phyloP scores from a whole-genome alignment of 2,797 vertebrate species.

The Balearica regulorum region DNA sequence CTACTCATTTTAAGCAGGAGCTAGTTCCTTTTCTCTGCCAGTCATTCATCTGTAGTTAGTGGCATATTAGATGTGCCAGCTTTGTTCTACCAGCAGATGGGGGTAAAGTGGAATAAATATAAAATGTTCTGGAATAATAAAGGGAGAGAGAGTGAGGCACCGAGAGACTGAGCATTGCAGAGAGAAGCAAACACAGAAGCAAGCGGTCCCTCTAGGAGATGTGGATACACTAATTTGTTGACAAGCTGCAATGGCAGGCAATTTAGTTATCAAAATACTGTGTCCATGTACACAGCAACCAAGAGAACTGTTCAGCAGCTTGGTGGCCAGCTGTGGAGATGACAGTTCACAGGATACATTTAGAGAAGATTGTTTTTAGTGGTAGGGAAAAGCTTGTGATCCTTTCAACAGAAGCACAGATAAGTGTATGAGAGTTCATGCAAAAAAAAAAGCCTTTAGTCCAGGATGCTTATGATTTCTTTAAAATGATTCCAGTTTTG shows the following conservation, averaged over 20 bases:
- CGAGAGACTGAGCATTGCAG: neutral
- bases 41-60: neutral
- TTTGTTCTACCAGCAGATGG: conserved; percentile 37
- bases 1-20: neutral
- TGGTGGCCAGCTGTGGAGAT: neutral
- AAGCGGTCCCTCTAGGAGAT: neutral
- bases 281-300: neutral
- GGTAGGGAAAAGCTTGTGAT: neutral
- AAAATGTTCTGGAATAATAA: neutral
- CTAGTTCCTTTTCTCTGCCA: neutral
- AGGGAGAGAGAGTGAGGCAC: neutral
- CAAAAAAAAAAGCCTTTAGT: neutral
- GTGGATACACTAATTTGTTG: neutral
- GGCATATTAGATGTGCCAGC: neutral
- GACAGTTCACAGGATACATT: neutral
- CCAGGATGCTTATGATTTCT: neutral
- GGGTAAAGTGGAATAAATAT: neutral
- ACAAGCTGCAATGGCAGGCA: neutral
- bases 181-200: neutral
- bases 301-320: neutral
- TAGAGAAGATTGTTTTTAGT: neutral
- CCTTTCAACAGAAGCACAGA: neutral
- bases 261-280: neutral
- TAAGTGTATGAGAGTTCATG: neutral
- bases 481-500: neutral